phyloP scores from a whole-genome alignment of 2,797 vertebrate genomes.

The Lophura swinhoii region DNA sequence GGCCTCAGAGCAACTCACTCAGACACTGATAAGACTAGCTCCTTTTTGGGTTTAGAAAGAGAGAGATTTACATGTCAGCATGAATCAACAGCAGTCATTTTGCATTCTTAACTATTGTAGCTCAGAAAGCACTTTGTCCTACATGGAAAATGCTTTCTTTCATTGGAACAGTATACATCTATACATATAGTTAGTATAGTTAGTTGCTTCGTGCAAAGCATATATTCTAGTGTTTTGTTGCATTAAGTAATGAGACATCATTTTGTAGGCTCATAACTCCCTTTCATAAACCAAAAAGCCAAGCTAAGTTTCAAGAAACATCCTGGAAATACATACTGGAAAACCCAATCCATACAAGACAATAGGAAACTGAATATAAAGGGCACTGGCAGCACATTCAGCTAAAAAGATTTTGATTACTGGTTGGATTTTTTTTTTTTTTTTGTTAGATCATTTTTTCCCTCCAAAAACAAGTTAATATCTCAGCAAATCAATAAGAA shows the following conservation, averaged over 20 bases:
- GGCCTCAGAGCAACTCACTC: not conserved
- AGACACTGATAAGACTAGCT: not conserved
- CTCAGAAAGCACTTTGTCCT: not conserved
- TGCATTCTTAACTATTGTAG: not conserved
- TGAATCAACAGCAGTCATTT: not conserved
- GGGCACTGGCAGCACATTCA: not conserved
- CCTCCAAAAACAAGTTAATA: not conserved
- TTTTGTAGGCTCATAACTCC: not conserved
- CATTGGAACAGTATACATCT: not conserved
- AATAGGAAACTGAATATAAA: not conserved
- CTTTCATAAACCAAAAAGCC: not conserved
- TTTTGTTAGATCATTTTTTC: not conserved
- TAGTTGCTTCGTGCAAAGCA: not conserved
- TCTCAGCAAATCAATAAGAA: constrained; percentile 11
- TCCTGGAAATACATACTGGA: not conserved
- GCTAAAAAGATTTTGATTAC: not conserved
- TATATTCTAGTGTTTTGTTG: not conserved
- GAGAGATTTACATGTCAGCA: not conserved
- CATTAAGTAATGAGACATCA: not conserved
- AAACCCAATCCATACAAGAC: not conserved
- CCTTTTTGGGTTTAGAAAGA: not conserved
- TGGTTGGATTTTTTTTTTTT: not conserved
- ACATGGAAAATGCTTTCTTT: not conserved
- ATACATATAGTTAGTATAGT: rapidly evolving
- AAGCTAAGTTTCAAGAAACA: not conserved